Evolutionary conservation across 2,113 vertebrate species (phyloP).

Genomic region (Muscicapa adusta): DNA sequence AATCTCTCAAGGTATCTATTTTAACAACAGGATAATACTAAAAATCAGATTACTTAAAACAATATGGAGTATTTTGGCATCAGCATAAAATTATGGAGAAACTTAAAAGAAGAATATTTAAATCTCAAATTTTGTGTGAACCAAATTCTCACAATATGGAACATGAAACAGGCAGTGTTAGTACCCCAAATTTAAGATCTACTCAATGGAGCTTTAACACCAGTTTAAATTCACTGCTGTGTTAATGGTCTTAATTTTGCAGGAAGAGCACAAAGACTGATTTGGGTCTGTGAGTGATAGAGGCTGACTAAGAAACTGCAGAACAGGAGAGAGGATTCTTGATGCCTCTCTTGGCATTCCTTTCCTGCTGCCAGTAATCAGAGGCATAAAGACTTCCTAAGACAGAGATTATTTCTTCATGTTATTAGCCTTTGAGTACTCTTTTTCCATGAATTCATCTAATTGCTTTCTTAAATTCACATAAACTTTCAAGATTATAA

Average conservation of each 20-base stretch:
- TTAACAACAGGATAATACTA: not conserved
- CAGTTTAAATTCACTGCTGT: not conserved
- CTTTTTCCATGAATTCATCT: constrained; percentile 14
- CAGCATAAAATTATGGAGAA: not conserved
- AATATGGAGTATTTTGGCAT: not conserved
- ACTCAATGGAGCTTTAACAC: not conserved
- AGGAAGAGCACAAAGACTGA: not conserved
- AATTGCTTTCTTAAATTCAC: constrained; percentile 14
- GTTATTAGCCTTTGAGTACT: not conserved
- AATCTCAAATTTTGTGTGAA: not conserved
- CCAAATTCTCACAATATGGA: not conserved
- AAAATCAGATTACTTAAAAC: not conserved
- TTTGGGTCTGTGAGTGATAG: not conserved
- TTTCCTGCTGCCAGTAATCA: not conserved
- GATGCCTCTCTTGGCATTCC: not conserved
- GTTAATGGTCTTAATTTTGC: not conserved
- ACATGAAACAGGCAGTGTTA: not conserved
- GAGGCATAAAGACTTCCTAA: not conserved
- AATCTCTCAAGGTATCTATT: not conserved
- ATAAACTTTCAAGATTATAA: not conserved
- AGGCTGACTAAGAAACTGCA: not conserved
- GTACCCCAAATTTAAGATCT: not conserved
- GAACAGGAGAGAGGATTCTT: not conserved
- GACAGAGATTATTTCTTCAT: not conserved
- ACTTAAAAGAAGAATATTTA: not conserved